Base-by-base conservation (phyloP, 2,888 invertebrate genomes). In the Ormyrus nitidulus region DNA sequence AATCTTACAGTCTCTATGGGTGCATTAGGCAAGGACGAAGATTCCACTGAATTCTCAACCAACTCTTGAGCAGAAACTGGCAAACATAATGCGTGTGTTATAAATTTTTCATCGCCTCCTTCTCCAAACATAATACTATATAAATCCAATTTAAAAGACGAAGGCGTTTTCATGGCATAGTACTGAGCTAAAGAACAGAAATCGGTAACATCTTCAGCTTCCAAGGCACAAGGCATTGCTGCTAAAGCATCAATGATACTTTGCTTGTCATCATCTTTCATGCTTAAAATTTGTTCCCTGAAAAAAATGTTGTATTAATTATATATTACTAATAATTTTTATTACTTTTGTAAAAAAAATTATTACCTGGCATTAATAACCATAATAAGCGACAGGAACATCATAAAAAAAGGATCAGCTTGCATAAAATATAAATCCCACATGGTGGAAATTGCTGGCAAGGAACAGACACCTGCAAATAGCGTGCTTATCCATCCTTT, bases 381-480 rank as follows among this genome's bases (percentile, higher is more conserved):
- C 93, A 99, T 97, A 75, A 99, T 98, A 61, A 99, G 92, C 10
- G 97, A 96, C 80, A 99, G 93, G 88, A 98, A 99, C 91, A 99
- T 97, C 87, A 98, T 94, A 84, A 98, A 95, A 92, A 99, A 99
- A 9, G 98, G 98, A 92, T 99, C 99, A 34, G 96, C 95, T 89
- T 97, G 95, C 91, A 98, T 98, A 89, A 99, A 97, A 90, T 98
- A 98, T 81, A 98, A 93, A 92, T 99, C 99, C 99, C 99, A 99
- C 95, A 99, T 96, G 83, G 95, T 95, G 76, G 96, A 94, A 56
- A 96, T 95, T 11, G 98, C 97, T 85, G 96, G 95, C 80, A 98
- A 92, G 85, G 93, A 94, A 90, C 98, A 98, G 19, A 95, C 95
- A 7, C 95, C 95, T 11, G 98, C 95, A 91, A 99, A 99, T 68